A percentile compares a stretch with the other conserved stretches of the same genome.
Conservation (phyloP, 1,140 invertebrate genomes). For the Gyrodactylus bullatarudis region DNA sequence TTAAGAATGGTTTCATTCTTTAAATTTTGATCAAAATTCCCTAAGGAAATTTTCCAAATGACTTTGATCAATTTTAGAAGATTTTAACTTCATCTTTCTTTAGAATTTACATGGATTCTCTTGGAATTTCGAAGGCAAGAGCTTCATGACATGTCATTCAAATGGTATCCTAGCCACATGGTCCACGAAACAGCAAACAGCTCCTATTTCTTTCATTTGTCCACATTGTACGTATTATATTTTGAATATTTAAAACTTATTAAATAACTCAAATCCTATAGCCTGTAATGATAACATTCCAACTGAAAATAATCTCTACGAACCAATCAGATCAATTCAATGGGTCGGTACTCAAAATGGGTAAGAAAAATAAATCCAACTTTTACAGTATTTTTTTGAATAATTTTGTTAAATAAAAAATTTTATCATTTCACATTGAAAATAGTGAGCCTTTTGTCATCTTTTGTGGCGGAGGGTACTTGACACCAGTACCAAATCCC, state of each 20-base stretch:
- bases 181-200: background rate
- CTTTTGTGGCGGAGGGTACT: background rate
- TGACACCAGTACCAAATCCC: background rate
- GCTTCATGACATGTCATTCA: conserved; percentile 8
- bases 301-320: background rate
- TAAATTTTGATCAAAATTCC: too few species aligned
- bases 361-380: too few species aligned
- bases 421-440: too few species aligned
- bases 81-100: conserved; percentile 8
- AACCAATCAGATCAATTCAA: background rate
- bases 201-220: background rate
- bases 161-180: conserved; percentile 6
- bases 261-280: background rate
- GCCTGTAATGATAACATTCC: background rate
- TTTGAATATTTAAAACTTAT: background rate
- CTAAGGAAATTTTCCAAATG: too few species aligned
- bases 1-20: too few species aligned
- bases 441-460: background rate
- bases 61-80: background rate
- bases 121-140: conserved; percentile 8
- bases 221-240: conserved; percentile 3
- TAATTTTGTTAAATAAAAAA: background rate
- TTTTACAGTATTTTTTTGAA: too few species aligned
- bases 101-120: conserved; percentile 41
- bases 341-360: background rate